Percentiles rank a stretch among this genome's conserved stretches.
Evolutionary conservation across 2,888 invertebrate species (phyloP).

Genomic region (Tetanocera ferruginea): DNA sequence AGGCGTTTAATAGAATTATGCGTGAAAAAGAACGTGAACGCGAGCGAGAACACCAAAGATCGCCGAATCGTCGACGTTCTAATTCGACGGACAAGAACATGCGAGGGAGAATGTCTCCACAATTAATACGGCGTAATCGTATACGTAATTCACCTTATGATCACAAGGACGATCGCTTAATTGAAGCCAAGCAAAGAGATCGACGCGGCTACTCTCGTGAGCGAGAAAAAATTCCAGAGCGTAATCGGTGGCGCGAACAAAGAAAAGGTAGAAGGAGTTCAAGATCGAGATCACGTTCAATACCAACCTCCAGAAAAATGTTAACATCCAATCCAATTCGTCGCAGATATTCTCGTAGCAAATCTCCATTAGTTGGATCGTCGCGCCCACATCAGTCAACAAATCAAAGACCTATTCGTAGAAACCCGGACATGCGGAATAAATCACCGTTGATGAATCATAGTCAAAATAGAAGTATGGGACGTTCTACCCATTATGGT

Average conservation of each 20-base stretch:
- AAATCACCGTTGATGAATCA: slow-evolving; percentile 7
- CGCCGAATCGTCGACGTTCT: slow-evolving; percentile 70
- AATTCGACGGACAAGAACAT: slow-evolving; percentile 58
- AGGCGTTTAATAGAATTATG: slow-evolving; percentile 88
- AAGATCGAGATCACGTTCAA: slow-evolving; percentile 58
- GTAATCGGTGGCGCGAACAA: slow-evolving; percentile 52
- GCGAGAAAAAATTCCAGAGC: slow-evolving; percentile 46
- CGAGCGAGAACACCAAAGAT: slow-evolving; percentile 71
- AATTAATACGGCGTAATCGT: slow-evolving; percentile 52
- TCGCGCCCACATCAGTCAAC: slow-evolving; percentile 1
- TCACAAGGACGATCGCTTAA: slow-evolving; percentile 62
- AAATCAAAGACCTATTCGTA: neutral
- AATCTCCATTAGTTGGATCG: slow-evolving; percentile 9
- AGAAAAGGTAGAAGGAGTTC: slow-evolving; percentile 49
- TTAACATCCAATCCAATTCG: slow-evolving; percentile 50
- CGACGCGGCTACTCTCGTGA: slow-evolving; percentile 50
- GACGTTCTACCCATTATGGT: neutral
- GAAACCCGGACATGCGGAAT: slow-evolving; percentile 3
- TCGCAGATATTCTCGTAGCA: slow-evolving; percentile 22
- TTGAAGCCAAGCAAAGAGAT: slow-evolving; percentile 49
- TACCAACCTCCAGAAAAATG: slow-evolving; percentile 54
- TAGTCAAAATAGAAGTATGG: slow-evolving; percentile 2
- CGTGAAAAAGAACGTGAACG: slow-evolving; percentile 82
- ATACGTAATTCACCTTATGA: slow-evolving; percentile 61
- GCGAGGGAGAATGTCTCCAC: slow-evolving; percentile 14